Percentiles rank a stretch among this genome's conserved stretches.
These are phyloP conservation scores for Punctoribates punctum DNA, from an alignment of 2,888 invertebrate genomes.

Conservation along the genomic window DNA sequence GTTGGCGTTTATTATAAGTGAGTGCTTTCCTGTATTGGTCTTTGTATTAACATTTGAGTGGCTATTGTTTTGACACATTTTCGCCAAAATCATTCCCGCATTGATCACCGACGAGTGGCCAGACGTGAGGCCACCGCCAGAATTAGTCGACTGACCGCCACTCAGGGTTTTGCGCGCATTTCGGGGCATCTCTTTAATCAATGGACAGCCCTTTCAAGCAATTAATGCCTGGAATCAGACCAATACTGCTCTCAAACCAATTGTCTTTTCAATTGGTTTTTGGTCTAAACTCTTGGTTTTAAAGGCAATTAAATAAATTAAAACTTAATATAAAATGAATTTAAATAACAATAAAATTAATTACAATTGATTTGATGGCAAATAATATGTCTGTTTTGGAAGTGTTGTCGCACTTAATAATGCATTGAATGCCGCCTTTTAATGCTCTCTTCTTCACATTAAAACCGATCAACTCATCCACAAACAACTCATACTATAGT, in stretches of 20 bases:
- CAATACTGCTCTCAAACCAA: not conserved
- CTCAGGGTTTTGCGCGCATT: not conserved
- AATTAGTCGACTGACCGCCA: not conserved
- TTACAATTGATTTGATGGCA: not conserved
- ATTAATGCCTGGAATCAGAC: not conserved
- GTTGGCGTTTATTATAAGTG: not conserved
- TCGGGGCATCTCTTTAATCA: not conserved
- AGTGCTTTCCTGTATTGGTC: not conserved
- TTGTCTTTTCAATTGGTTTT: not conserved
- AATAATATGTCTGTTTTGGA: slow-evolving; percentile 11
- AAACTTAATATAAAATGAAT: not conserved
- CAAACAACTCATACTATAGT: no score
- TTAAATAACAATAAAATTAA: slow-evolving; percentile 12
- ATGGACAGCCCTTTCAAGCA: not conserved
- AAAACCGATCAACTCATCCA: not conserved
- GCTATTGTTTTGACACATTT: slow-evolving; percentile 13
- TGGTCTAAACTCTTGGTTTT: no score
- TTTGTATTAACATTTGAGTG: slow-evolving; percentile 3
- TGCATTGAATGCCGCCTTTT: slow-evolving; percentile 22
- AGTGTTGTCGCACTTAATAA: slow-evolving; percentile 26
- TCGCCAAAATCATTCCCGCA: not conserved
- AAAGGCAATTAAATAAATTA: not conserved
- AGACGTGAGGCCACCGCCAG: not conserved
- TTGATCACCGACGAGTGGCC: not conserved
- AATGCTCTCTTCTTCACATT: not conserved